A percentile compares a stretch with the other conserved stretches of the same genome.
Evolutionary conservation across 2,113 vertebrate species (phyloP).

Genomic region (Tragelaphus strepsiceros): DNA sequence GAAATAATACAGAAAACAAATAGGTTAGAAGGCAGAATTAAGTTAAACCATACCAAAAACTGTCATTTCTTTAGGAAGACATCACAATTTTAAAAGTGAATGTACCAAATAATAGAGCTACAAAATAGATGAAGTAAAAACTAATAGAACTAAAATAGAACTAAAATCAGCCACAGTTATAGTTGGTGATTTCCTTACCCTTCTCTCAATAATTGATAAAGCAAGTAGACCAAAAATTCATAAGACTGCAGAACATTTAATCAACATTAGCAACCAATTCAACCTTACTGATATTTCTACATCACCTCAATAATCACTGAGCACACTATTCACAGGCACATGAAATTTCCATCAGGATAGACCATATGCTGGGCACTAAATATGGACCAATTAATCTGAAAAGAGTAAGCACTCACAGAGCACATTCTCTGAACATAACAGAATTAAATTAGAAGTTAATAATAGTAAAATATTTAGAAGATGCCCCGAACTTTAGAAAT

Average conservation of each 20-base stretch:
- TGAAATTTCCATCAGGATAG: not conserved
- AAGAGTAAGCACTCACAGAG: not conserved
- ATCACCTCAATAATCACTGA: not conserved
- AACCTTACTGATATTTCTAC: not conserved
- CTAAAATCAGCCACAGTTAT: not conserved
- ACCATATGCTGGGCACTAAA: not conserved
- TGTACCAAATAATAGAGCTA: not conserved
- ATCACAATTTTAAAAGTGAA: not conserved
- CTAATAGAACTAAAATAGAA: not conserved
- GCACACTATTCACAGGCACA: not conserved
- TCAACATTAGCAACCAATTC: not conserved
- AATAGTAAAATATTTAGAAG: constrained; percentile 11
- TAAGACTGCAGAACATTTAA: not conserved
- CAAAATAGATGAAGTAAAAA: not conserved
- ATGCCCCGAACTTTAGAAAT: not conserved
- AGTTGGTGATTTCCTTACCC: not conserved
- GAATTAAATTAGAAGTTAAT: not conserved
- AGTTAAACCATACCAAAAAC: not conserved
- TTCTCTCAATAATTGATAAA: not conserved
- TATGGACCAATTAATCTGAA: not conserved
- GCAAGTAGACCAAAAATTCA: not conserved
- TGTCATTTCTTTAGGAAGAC: not conserved
- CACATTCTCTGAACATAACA: not conserved
- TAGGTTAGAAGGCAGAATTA: not conserved
- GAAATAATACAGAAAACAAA: not conserved